Evolutionary conservation across 2,888 invertebrate genomes (phyloP), one percentile per base, ranked within the genome.

Genomic region (Pseudococcus viburni): DNA sequence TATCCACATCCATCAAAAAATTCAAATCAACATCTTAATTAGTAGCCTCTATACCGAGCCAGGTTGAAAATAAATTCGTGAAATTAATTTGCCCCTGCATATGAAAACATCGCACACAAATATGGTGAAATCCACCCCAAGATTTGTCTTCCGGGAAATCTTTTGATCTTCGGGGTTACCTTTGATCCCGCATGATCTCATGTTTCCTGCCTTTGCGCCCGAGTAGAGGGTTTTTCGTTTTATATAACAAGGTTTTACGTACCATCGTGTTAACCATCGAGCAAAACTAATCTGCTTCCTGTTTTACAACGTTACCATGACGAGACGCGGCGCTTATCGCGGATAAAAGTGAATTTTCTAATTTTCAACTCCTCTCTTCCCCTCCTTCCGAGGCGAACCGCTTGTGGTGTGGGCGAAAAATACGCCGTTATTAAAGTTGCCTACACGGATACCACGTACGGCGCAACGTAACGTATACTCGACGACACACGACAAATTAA

Each of bases 111-210:
- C 64, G 22, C 64, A 0, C 64, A 19, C 64, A 22, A 6, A 55
- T 19, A 64, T 64, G 12, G 64, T 64, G 64, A 64, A 64, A 64
- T 64, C 64, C 80, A 83, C 39, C 80, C 80, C 46, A 19, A 33
- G 33, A 83, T 83, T 83, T 46, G 80, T 83, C 42, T 83, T 83
- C 80, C 80, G 80, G 80, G 80, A 83, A 83, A 83, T 83, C 80
- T 83, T 83, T 83, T 83, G 80, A 83, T 83, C 80, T 83, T 83
- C 80, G 77, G 33, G 77, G 15, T 77, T 83, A 83, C 80, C 80
- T 83, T 83, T 83, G 80, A 83, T 83, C 80, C 80, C 46, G 42
- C 42, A 83, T 83, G 80, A 83, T 83, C 80, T 83, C 80, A 46
- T 83, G 46, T 83, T 83, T 83, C 80, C 80, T 83, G 80, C 46